Base-by-base conservation (phyloP, 2,888 invertebrate genomes). In the Limnephilus rhombicus region DNA sequence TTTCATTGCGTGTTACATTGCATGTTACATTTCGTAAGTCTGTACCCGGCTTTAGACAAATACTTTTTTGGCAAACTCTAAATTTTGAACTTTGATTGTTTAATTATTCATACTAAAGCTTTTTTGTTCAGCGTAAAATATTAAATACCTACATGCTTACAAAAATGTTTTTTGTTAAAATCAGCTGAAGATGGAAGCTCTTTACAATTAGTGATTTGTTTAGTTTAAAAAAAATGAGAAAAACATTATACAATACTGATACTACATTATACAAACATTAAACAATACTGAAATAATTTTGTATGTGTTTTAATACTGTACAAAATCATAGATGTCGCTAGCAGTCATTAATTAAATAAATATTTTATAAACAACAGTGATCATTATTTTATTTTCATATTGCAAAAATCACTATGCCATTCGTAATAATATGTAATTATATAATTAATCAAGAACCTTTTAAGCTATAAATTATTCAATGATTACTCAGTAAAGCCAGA, bases 401-500 rank as follows among this genome's bases (percentile, higher is more conserved):
- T 83, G 83, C 83, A 83, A 83, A 83, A 83, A 83, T 83, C 83
- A 83, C 83, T 18, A 83, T 83, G 83, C 37, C 83, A 83, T 83
- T 24, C 68, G 24, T 68, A 34, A 83, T 82, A 12, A 29, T 82
- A 85, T 45, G 12, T 45, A 45, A 45, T 45, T 45, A 15, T 49
- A 45, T 86, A 45, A 49, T 45, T 45, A 49, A 37, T 68, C n/a
- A 68, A 68, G 24, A 68, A 68, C 68, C 13, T 29, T 86, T 86
- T n/a, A 86, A 49, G 41, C 37, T 68, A n/a, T n/a, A 68, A 68
- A 68, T 49, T 41, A 49, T 86, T 31, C n/a, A 45, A 49, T 86
- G 13, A 15, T 86, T 86, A 86, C 29, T 13, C 29, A 85, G 68
- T 90, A 90, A 90, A 90, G 90, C 90, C 85, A 85, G 85, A 90